Base-by-base conservation (phyloP, 1,140 invertebrate genomes). In the Nasonia giraulti region DNA sequence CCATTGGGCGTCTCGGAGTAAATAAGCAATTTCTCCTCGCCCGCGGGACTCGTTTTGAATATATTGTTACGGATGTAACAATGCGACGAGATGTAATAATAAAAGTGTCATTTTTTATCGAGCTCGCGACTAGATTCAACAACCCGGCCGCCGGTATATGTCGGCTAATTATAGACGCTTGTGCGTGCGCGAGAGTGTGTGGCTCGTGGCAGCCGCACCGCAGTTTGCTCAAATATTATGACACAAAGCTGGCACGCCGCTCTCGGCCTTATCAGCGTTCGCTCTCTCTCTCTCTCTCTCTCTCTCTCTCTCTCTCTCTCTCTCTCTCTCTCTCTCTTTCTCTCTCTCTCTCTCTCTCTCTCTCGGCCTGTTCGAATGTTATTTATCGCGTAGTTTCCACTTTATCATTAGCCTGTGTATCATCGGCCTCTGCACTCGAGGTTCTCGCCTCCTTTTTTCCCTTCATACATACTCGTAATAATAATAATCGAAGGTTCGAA, bases 151-250 rank as follows among this genome's bases (percentile, higher is more conserved):
- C 40, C 40, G 7, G 40, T 62, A 7, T 17, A 17, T 20, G 20
- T 62, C 23, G 20, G 44, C 27, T 73, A 81, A 74, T 81, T 81
- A 81, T 81, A 33, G 27, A 81, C n/a, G 66, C 55, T 17, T 20
- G 55, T 20, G 55, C 6, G n/a, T 20, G 4, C 50, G 50, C 20
- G 20, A 6, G 47, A 14, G 40, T 50, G 47, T 17, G 47, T 14
- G 47, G 47, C 47, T 12, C 47, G 12, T 14, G 47, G 47, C 17
- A 82, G 33, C 12, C 17, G 33, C 33, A 31, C 10, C 27, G 12
- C 27, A 62, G 33, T 66, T 82, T 40, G 50, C 33, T 75, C 33
- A 75, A 82, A 75, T 82, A 75, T 82, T 75, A 82, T 66, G 47
- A 62, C 50, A 75, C 40, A 23, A 66, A 75, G 33, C 33, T 37